These are phyloP conservation scores for Pheosia tremula DNA, from an alignment of 2,888 invertebrate genomes.

Conservation along the genomic window DNA sequence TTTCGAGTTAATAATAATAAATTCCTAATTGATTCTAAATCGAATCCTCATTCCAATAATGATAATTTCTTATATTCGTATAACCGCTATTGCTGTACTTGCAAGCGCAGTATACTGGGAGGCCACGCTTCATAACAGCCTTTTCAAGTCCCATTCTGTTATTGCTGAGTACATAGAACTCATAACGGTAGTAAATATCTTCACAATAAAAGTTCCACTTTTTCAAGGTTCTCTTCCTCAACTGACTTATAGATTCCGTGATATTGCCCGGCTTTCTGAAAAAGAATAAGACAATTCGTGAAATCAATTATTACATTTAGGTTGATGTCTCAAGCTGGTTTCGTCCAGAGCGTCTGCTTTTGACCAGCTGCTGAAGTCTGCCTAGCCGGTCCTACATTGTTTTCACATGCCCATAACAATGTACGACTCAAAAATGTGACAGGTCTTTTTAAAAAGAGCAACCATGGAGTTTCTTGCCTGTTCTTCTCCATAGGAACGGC, in stretches of 20 bases:
- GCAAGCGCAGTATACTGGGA: slow-evolving; percentile 42
- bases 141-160: slow-evolving; percentile 20
- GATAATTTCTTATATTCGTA: background rate
- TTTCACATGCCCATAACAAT: no score
- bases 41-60: no score
- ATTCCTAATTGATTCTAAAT: background rate
- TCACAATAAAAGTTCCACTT: slow-evolving; percentile 25
- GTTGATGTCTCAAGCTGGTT: no score
- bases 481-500: no score
- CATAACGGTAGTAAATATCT: slow-evolving; percentile 19
- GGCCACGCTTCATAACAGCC: slow-evolving; percentile 18
- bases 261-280: slow-evolving; percentile 23
- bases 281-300: slow-evolving; percentile 1
- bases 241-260: background rate
- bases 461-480: no score
- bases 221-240: background rate
- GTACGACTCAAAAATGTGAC: no score
- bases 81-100: slow-evolving; percentile 11
- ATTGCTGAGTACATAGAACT: slow-evolving; percentile 33
- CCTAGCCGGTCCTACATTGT: no score
- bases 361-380: no score
- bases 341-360: no score
- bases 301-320: no score
- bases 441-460: no score
- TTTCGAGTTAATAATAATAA: no score